These are phyloP conservation scores for Anorthoa munda DNA, from an alignment of 2,888 invertebrate genomes.

Conservation along the genomic window DNA sequence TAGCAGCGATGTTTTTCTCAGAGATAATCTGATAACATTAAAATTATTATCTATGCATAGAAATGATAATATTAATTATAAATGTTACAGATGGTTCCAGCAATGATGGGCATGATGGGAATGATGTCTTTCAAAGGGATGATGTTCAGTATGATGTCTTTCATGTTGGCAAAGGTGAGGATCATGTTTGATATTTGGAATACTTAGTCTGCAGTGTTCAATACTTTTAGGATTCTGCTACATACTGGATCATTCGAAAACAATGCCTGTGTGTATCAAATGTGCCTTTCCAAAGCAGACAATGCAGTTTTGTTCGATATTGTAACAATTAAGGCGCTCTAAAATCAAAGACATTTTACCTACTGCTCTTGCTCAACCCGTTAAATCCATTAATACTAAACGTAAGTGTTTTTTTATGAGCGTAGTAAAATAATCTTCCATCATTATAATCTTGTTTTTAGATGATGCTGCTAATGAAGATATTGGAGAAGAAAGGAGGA, in stretches of 20 bases:
- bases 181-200: too few species aligned
- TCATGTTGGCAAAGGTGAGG: slow-evolving; percentile 91
- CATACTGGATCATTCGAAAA: not conserved
- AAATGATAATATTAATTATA: too few species aligned
- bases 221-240: too few species aligned
- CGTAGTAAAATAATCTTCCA: too few species aligned
- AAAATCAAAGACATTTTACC: too few species aligned
- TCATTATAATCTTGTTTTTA: too few species aligned
- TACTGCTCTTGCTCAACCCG: not conserved
- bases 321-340: not conserved
- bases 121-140: slow-evolving; percentile 92
- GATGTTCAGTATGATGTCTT: slow-evolving; percentile 92
- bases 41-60: too few species aligned
- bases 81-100: slow-evolving; percentile 84
- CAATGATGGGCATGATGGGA: slow-evolving; percentile 91
- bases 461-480: slow-evolving; percentile 87
- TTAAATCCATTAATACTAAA: too few species aligned
- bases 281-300: not conserved
- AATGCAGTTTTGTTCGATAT: not conserved
- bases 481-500: slow-evolving; percentile 85
- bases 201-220: too few species aligned
- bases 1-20: not conserved
- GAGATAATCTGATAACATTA: too few species aligned
- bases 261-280: not conserved
- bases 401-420: too few species aligned